Percentiles rank a stretch among this genome's conserved stretches.
phyloP scores from a whole-genome alignment of 37 sponge, comb jelly and placozoan species.

The Amphimedon queenslandica region DNA sequence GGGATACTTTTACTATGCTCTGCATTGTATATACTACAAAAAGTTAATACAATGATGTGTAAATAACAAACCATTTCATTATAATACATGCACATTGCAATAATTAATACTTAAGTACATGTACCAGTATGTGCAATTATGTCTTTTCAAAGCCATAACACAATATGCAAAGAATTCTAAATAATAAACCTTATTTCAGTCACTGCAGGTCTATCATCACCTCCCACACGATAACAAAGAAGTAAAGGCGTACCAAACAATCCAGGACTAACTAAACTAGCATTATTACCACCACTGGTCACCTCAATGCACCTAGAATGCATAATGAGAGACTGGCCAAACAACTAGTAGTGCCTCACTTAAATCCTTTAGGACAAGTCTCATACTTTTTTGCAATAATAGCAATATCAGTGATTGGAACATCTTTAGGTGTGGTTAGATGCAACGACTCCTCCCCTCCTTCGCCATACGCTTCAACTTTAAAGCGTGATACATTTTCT shows the following conservation, averaged over 20 bases:
- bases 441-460: conserved; percentile 3
- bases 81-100: not conserved
- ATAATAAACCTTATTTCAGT: conserved; percentile 58
- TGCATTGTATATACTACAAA: conserved; percentile 47
- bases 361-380: conserved; percentile 57
- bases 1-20: conserved; percentile 34
- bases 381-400: conserved; percentile 55
- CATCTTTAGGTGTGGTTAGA: not conserved
- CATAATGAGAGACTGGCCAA: not conserved
- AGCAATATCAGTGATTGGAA: conserved; percentile 72
- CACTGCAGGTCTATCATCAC: conserved; percentile 65
- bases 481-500: not conserved
- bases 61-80: not conserved
- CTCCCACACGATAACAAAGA: conserved; percentile 60
- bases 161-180: conserved; percentile 2
- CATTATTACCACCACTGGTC: conserved; percentile 51
- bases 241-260: conserved; percentile 29
- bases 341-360: conserved; percentile 17
- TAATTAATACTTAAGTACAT: not conserved
- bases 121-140: not conserved
- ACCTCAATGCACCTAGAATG: conserved; percentile 31
- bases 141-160: not conserved
- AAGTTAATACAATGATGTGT: not conserved
- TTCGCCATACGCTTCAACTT: not conserved
- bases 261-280: conserved; percentile 42